Conservation (phyloP, 2,797 vertebrate species). For the Chromis chromis region DNA sequence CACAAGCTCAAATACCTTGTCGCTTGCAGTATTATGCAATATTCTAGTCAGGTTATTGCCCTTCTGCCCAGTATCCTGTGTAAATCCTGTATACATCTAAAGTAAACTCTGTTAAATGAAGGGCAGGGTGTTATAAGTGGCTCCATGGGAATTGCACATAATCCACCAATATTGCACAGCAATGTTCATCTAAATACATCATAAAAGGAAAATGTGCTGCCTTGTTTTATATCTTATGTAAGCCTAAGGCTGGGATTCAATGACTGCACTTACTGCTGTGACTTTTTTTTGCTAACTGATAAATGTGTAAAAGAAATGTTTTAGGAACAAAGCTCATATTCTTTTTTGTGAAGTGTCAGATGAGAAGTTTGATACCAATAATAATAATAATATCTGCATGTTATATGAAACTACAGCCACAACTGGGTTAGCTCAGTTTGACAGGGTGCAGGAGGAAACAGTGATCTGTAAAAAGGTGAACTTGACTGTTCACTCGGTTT, state of each 20-base stretch:
- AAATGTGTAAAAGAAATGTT: neutral
- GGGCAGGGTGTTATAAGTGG: neutral
- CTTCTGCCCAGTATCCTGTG: constrained; percentile 3
- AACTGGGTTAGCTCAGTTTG: neutral
- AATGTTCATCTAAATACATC: constrained; percentile 23
- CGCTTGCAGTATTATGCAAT: constrained; percentile 5
- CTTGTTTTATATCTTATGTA: constrained; percentile 5
- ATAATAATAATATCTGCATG: neutral
- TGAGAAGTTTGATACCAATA: neutral
- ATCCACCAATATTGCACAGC: constrained; percentile 26
- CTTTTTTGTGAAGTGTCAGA: neutral
- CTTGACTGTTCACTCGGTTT: no score
- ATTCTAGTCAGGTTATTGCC: constrained; percentile 36
- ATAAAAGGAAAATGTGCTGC: constrained; percentile 3
- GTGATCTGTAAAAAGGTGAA: no score
- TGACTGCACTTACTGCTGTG: neutral
- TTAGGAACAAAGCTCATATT: neutral
- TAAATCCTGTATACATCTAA: constrained; percentile 44
- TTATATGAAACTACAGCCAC: neutral
- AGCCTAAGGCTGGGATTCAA: neutral
- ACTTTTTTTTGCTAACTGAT: neutral
- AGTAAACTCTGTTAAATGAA: constrained; percentile 45
- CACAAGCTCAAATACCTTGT: constrained; percentile 4
- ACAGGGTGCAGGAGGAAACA: no score
- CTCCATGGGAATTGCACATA: constrained; percentile 1